Base-by-base conservation (phyloP, 2,888 invertebrate genomes). In the Nomada ruficornis region DNA sequence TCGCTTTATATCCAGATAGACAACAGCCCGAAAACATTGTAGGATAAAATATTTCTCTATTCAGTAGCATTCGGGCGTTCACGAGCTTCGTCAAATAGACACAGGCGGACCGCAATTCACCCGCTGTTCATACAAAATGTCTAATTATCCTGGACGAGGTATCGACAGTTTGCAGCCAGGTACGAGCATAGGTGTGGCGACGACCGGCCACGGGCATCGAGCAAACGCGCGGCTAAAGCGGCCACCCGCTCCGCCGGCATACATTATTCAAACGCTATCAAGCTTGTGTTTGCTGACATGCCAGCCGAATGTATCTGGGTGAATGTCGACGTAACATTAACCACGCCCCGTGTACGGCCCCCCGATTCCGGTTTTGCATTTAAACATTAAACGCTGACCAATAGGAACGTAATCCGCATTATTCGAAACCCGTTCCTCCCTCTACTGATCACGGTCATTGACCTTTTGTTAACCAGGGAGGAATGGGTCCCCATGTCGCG, bases 221-320 rank as follows among this genome's bases (percentile, higher is more conserved):
- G 76, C 64, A 65, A 85, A 72, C 81, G 83, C 76, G 85, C 77
- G 57, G 82, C 74, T 75, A 82, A 80, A 84, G 86, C 86, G 83
- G 79, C 82, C 80, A 83, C 80, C 80, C 84, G 91, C 88, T 89
- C 92, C 91, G 91, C 88, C 89, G 90, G 57, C 91, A 93, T 93
- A 91, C 93, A 93, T 93, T 93, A 93, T 92, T 92, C 93, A 92
- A 91, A 87, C 86, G 90, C 88, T 89, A 90, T 90, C 90, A 89
- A 89, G 90, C 89, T 90, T 89, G 85, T 92, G 90, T 92, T 92
- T 92, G 91, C 91, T 88, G 89, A 86, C 89, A 91, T 89, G 91
- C 89, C 90, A 87, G 90, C 57, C 89, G 89, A 92, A 89, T 89
- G 92, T 91, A 91, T 91, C 90, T 89, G 91, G 90, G 88, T 89